Base-by-base conservation (phyloP, 2,888 invertebrate genomes). In the Harpagoxenus sublaevis region DNA sequence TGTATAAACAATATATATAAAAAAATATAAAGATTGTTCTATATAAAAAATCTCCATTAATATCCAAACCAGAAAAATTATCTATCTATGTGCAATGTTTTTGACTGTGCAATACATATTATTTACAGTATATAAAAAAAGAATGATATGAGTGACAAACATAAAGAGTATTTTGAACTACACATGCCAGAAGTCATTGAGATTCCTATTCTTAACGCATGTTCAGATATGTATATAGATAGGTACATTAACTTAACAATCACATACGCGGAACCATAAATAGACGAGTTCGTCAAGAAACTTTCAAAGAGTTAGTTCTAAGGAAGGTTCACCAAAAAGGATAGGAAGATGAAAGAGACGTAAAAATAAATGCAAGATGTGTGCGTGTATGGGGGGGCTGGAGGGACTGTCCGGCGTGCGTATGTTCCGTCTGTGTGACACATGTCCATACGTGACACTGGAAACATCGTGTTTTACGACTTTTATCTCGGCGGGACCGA, bases 351-450 rank as follows among this genome's bases (percentile, higher is more conserved):
- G 9, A 53, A 48, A 53, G 10, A 23, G 10, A 35, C 18, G 15
- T 57, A 79, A 79, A 79, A 79, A 79, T 70, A 79, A 79, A 35
- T 60, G 15, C 18, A 60, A 71, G 12, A 18, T 18, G 3, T 70
- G 4, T 9, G 2, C 45, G 28, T 35, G 18, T 23, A 18, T 35
- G 23, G 23, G 23, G 23, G 23, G 23, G 23, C 23, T 23, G 23
- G 0, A 0, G 15, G 1, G 15, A 45, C 3, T 6, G 15, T 15
- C 3, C 28, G 3, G 31, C 4, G 3, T 68, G 75, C 31, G n/a
- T 18, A 31, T 62, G 42, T 74, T 23, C 10, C 15, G 28, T 51
- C 8, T 23, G 39, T 53, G 28, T 42, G 39, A 35, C 79, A 79
- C 60, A 79, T 60, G 35, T 79, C 28, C 73, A 71, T 71, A 79